These are phyloP conservation scores for Dreissena polymorpha DNA, from an alignment of 1,140 invertebrate species.

Conservation along the genomic window DNA sequence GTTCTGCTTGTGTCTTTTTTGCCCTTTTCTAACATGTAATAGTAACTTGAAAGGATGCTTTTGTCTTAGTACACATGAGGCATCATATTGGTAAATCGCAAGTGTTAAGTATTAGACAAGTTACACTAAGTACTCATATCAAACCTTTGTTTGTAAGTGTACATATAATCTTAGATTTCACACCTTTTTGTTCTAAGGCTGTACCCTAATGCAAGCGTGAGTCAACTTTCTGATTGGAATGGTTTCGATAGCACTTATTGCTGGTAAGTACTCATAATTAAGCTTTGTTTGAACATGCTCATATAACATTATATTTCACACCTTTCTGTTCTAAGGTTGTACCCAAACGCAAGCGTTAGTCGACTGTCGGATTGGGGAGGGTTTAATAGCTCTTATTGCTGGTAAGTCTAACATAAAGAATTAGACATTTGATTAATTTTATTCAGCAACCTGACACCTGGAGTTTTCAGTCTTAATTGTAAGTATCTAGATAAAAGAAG, in stretches of 20 bases:
- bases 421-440: not conserved
- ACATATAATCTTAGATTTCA: not conserved
- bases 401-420: slow-evolving; percentile 77
- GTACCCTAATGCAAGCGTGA: slow-evolving; percentile 87
- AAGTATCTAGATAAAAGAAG: not conserved
- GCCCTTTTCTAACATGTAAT: too few relatives aligned
- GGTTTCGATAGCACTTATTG: slow-evolving; percentile 88
- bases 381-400: slow-evolving; percentile 89
- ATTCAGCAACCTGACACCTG: not conserved
- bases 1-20: too few relatives aligned
- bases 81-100: too few relatives aligned
- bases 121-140: not conserved
- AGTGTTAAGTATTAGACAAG: not conserved
- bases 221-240: slow-evolving; percentile 86
- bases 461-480: not conserved
- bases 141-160: not conserved
- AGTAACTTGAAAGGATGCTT: too few relatives aligned
- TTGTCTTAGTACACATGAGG: too few relatives aligned
- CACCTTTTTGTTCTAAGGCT: slow-evolving; percentile 78
- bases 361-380: slow-evolving; percentile 86
- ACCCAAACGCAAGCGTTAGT: slow-evolving; percentile 86
- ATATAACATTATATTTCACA: not conserved
- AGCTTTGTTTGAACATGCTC: not conserved
- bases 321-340: slow-evolving; percentile 81
- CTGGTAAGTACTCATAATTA: slow-evolving; percentile 80